phyloP scores from a whole-genome alignment of 2,797 vertebrate genomes.

The Pipistrellus pipistrellus region DNA sequence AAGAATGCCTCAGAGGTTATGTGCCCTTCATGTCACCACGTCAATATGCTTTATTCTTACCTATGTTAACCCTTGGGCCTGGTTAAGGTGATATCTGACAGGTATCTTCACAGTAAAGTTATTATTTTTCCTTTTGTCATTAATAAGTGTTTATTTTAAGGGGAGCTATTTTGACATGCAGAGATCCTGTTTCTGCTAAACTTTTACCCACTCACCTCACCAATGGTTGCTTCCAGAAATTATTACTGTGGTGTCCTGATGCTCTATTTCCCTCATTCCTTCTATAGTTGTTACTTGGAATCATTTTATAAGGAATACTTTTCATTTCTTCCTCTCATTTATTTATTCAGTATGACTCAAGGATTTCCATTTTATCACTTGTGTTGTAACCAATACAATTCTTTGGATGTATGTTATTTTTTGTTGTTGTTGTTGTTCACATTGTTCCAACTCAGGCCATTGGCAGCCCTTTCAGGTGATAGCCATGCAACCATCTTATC shows the following conservation, averaged over 20 bases:
- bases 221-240: not conserved
- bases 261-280: not conserved
- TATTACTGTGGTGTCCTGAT: not conserved
- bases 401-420: not conserved
- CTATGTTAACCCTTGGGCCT: not conserved
- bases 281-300: not conserved
- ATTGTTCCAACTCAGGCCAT: not conserved
- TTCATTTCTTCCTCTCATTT: not conserved
- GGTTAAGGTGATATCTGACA: not conserved
- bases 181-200: not conserved
- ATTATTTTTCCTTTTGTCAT: not conserved
- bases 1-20: not conserved
- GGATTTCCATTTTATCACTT: not conserved
- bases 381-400: slow-evolving; percentile 7
- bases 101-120: not conserved
- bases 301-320: not conserved
- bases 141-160: slow-evolving; percentile 18
- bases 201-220: not conserved
- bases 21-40: not conserved
- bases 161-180: not conserved
- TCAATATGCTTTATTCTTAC: not conserved
- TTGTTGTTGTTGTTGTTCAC: not conserved
- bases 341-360: not conserved
- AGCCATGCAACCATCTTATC: not conserved
- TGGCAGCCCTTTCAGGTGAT: not conserved